Evolutionary conservation across 2,888 invertebrate species (phyloP).

Genomic region (Andrena marginata): DNA sequence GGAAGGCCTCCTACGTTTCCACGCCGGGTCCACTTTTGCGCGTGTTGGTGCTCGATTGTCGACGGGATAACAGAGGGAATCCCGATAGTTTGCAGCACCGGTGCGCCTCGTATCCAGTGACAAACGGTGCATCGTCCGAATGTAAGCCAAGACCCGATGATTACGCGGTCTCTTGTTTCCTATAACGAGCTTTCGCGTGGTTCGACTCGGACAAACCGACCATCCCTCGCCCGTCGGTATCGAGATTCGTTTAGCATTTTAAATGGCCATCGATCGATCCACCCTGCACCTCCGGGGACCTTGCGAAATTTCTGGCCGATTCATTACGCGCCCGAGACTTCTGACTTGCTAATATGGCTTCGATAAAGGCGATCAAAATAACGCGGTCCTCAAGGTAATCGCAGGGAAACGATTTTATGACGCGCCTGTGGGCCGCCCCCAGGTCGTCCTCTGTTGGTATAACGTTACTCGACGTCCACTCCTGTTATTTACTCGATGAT

Average conservation of each 20-base stretch:
- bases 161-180: conserved; percentile 42
- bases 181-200: conserved; percentile 40
- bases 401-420: conserved; percentile 23
- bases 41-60: conserved; percentile 22
- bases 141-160: conserved; percentile 49
- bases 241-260: conserved; percentile 28
- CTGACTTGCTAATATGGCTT: conserved; percentile 20
- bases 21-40: not conserved
- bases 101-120: conserved; percentile 33
- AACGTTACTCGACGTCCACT: conserved; percentile 31
- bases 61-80: conserved; percentile 42
- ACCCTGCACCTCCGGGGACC: not conserved
- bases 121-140: conserved; percentile 43
- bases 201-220: not conserved
- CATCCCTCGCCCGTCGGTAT: not conserved
- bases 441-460: conserved; percentile 21
- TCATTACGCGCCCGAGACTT: conserved; percentile 11
- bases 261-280: conserved; percentile 23
- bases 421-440: not conserved
- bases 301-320: conserved; percentile 20
- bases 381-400: conserved; percentile 17
- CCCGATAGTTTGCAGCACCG: conserved; percentile 27
- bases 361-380: conserved; percentile 14
- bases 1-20: conserved; percentile 37
- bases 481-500: conserved; percentile 50